phyloP scores from a whole-genome alignment of 2,888 invertebrate species.

The Uropetala carovei region DNA sequence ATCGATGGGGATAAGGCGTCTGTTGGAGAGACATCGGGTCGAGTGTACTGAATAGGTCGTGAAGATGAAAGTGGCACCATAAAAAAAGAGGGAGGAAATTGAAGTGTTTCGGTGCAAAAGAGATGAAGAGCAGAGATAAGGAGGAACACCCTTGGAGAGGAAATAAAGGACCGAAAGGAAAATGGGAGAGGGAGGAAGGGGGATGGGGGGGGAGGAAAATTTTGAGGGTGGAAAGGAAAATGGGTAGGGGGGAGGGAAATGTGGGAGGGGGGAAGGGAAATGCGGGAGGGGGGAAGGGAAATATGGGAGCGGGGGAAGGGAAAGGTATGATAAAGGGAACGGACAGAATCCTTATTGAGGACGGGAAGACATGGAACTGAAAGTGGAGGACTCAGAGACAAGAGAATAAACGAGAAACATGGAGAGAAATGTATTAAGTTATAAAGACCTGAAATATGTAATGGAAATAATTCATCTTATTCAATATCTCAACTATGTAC shows the following conservation, averaged over 20 bases:
- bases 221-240: too few species aligned
- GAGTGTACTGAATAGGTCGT: not conserved
- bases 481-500: too few species aligned
- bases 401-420: too few species aligned
- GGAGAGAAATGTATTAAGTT: too few species aligned
- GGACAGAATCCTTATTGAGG: too few species aligned
- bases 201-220: too few species aligned
- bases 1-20: slow-evolving; percentile 27
- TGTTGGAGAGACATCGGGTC: slow-evolving; percentile 16
- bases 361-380: too few species aligned
- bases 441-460: too few species aligned
- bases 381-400: too few species aligned
- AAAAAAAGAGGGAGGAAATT: slow-evolving; percentile 12
- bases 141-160: not conserved
- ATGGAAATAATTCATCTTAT: too few species aligned
- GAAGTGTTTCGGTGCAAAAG: slow-evolving; percentile 29
- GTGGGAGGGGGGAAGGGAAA: not conserved
- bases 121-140: not conserved
- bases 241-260: not conserved
- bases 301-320: not conserved
- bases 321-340: too few species aligned
- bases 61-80: slow-evolving; percentile 8
- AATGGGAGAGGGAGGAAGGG: too few species aligned
- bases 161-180: not conserved
- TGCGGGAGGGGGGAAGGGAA: not conserved